These are phyloP conservation scores for Melitaea cinxia DNA, from an alignment of 1,140 invertebrate species.

Conservation along the genomic window DNA sequence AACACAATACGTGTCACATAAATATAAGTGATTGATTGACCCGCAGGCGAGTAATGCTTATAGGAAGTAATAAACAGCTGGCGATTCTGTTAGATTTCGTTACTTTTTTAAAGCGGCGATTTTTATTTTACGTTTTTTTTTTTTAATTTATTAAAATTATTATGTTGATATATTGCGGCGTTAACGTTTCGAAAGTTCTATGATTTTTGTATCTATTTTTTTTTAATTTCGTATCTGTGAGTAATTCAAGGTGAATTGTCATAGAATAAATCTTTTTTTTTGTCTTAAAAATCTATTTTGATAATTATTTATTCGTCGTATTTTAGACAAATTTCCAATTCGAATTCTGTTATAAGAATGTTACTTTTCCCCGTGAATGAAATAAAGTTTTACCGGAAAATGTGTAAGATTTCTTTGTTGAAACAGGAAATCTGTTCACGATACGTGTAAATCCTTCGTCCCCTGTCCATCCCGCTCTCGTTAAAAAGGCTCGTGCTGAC, in stretches of 20 bases:
- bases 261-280: too few species aligned
- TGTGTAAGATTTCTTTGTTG: slow-evolving; percentile 54
- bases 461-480: slow-evolving; percentile 62
- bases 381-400: neutral
- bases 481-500: slow-evolving; percentile 61
- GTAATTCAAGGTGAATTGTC: too few species aligned
- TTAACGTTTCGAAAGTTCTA: neutral
- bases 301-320: too few species aligned
- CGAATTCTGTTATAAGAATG: neutral
- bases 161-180: neutral
- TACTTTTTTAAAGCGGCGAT: slow-evolving; percentile 12
- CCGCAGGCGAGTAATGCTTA: slow-evolving; percentile 72
- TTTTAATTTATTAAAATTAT: neutral
- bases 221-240: too few species aligned
- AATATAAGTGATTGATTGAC: slow-evolving; percentile 77
- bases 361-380: neutral
- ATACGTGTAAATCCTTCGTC: slow-evolving; percentile 73
- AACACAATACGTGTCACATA: slow-evolving; percentile 72
- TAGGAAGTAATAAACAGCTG: slow-evolving; percentile 77
- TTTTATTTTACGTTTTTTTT: neutral
- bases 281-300: neutral
- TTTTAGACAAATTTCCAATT: too few species aligned
- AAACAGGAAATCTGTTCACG: slow-evolving; percentile 71
- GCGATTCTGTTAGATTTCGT: slow-evolving; percentile 49
- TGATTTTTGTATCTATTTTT: too few species aligned